phyloP scores from a whole-genome alignment of 1,140 invertebrate species.

The Hestina assimilis region DNA sequence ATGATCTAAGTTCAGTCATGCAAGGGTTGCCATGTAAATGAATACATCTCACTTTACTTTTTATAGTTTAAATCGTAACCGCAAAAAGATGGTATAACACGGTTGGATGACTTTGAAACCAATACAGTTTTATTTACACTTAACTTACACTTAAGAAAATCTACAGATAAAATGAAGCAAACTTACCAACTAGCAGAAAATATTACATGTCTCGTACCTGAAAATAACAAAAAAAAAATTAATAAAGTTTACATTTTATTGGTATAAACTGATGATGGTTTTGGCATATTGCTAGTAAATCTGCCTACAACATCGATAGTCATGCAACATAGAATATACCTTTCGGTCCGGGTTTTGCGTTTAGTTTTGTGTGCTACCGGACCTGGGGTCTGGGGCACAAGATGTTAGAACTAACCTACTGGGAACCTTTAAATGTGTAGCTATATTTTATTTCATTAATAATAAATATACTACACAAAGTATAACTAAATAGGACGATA shows the following conservation, averaged over 20 bases:
- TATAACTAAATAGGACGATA: no score
- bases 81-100: conserved; percentile 7
- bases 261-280: not conserved
- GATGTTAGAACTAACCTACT: no score
- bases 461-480: no score
- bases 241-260: not conserved
- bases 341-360: no score
- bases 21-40: conserved; percentile 41
- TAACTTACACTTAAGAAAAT: no score
- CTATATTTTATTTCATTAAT: no score
- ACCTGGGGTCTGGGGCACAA: no score
- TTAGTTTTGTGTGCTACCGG: no score
- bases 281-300: not conserved
- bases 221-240: conserved; percentile 28
- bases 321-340: no score
- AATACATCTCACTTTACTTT: conserved; percentile 22
- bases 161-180: no score
- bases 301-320: no score
- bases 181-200: conserved; percentile 42
- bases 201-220: conserved; percentile 64
- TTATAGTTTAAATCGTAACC: conserved; percentile 10
- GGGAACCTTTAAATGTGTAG: no score
- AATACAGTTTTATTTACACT: not conserved
- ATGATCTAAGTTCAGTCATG: conserved; percentile 43
- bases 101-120: conserved; percentile 4